These are phyloP conservation scores for Pardalotus punctatus DNA, from an alignment of 2,113 vertebrate species.

Conservation along the genomic window DNA sequence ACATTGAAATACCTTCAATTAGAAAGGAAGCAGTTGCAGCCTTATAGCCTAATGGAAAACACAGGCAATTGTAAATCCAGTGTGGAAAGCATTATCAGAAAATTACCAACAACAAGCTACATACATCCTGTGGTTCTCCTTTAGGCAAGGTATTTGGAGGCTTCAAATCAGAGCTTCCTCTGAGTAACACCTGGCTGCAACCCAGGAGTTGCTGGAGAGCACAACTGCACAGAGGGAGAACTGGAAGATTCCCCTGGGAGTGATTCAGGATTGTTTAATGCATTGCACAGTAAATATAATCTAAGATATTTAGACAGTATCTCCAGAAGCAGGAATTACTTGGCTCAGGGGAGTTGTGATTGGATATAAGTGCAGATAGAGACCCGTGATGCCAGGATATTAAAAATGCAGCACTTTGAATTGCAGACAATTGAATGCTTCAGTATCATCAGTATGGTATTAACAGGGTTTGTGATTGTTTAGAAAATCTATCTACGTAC, in stretches of 20 bases:
- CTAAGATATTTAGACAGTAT: conserved; percentile 34
- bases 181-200: not conserved
- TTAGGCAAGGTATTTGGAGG: not conserved
- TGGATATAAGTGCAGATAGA: not conserved
- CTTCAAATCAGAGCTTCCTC: not conserved
- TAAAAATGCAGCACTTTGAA: not conserved
- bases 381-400: not conserved
- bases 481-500: not conserved
- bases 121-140: not conserved
- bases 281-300: conserved; percentile 42
- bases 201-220: not conserved
- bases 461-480: not conserved
- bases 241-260: not conserved
- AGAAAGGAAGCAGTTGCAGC: not conserved
- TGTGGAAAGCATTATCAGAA: not conserved
- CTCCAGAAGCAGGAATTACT: conserved; percentile 30
- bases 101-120: not conserved
- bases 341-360: conserved; percentile 4
- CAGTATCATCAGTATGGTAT: not conserved
- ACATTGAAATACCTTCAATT: not conserved
- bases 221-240: not conserved
- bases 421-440: not conserved
- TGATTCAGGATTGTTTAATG: conserved; percentile 23
- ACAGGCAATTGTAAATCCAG: not conserved
- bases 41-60: not conserved